Evolutionary conservation across 2,888 invertebrate genomes (phyloP).

Genomic region (Amitus sp.): DNA sequence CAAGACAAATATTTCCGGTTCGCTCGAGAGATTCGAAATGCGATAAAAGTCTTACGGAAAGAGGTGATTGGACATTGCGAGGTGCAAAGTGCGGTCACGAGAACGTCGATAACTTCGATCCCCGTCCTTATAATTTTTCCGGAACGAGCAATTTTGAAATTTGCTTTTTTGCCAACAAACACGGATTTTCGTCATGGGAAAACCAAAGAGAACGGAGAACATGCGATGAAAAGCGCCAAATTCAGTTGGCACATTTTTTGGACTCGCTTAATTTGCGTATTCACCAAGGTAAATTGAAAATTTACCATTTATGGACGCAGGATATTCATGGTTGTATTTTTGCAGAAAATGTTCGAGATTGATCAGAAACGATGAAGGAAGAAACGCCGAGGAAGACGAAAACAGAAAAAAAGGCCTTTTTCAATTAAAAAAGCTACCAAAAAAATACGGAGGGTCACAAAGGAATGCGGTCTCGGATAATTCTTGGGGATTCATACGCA

Average conservation of each 20-base stretch:
- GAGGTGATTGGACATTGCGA: constrained; percentile 15
- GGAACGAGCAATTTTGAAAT: not conserved
- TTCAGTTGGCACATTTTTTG: too few species aligned
- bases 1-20: not conserved
- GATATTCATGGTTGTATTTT: too few species aligned
- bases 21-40: too few species aligned
- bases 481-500: too few species aligned
- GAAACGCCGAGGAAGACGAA: constrained; percentile 24
- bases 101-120: not conserved
- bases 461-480: too few species aligned
- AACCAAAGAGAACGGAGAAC: not conserved
- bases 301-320: too few species aligned
- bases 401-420: constrained; percentile 53
- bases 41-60: too few species aligned
- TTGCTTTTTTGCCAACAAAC: not conserved
- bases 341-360: constrained; percentile 10
- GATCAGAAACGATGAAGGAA: constrained; percentile 11
- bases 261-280: too few species aligned
- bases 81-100: constrained; percentile 6
- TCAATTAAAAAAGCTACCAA: constrained; percentile 47
- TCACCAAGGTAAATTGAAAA: too few species aligned
- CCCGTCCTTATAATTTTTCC: too few species aligned
- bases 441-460: too few species aligned
- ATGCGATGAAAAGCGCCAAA: too few species aligned
- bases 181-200: constrained; percentile 1